Base-by-base conservation (phyloP, 2,113 vertebrate species). In the Embiotoca jacksoni region DNA sequence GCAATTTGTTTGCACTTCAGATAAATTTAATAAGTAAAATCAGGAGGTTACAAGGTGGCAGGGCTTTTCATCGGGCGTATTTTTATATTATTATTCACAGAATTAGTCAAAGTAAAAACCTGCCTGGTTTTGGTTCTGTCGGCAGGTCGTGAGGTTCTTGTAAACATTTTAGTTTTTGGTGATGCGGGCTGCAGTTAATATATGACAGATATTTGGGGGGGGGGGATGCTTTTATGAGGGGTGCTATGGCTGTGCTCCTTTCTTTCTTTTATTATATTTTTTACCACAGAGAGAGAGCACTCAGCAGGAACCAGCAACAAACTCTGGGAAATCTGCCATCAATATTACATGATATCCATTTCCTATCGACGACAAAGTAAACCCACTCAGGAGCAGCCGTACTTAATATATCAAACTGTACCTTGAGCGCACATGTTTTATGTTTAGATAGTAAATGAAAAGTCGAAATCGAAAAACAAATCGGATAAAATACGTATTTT, bases 321-420 rank as follows among this genome's bases (percentile, higher is more conserved):
- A 78, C 60, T 83, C 55, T 39, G 57, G 52, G 84, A 83, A 72
- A 81, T 64, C 71, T 60, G 52, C 53, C 68, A 86, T 92, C 62
- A 92, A 91, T 92, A 91, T 85, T 92, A 58, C 54, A 92, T 86
- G 84, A 82, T 74, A 78, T 85, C 81, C 90, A 89, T 90, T 77
- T 70, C 73, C 88, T 83, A 87, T 91, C 75, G 80, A 55, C 70
- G 13, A 80, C 80, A 73, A 82, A 84, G 86, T 86, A 82, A 78
- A 84, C 63, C 50, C 86, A 86, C 85, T 88, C 81, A 88, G 79
- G 74, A 77, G 62, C 52, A 54, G 76, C 31, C 75, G 58, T 78
- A 41, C 16, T 46, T 64, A 61, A 81, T 78, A 78, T 75, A 73
- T 63, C 49, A 36, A 82, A 79, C 72, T 71, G 41, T 78, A 64